A percentile compares a stretch with the other conserved stretches of the same genome.
Conservation (phyloP, 2,888 invertebrate genomes). For the Pollenia labialis region DNA sequence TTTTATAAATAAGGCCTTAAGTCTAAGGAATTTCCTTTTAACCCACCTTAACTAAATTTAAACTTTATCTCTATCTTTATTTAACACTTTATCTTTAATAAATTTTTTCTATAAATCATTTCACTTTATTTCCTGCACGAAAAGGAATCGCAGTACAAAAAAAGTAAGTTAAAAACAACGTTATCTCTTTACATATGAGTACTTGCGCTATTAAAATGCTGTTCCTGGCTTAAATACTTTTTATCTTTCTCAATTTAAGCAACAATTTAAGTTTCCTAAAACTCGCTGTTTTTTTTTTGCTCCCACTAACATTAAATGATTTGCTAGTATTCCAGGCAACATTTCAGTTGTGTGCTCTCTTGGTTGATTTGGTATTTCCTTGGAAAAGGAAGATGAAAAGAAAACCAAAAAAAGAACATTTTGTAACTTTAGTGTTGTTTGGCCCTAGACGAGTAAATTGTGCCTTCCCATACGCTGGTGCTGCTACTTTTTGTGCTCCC, state of each 20-base stretch:
- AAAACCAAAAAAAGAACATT: neutral
- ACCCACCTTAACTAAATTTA: too few relatives aligned
- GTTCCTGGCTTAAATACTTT: neutral
- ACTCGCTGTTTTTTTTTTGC: neutral
- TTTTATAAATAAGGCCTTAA: too few relatives aligned
- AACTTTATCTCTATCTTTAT: too few relatives aligned
- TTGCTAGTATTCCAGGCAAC: neutral
- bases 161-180: constrained; percentile 28
- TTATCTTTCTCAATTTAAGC: neutral
- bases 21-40: too few relatives aligned
- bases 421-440: constrained; percentile 8
- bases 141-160: neutral
- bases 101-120: constrained; percentile 16
- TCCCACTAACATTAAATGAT: neutral
- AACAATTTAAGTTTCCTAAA: neutral
- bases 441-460: constrained; percentile 7
- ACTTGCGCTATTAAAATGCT: constrained; percentile 20
- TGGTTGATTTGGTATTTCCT: neutral
- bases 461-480: neutral
- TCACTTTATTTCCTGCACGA: neutral
- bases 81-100: neutral
- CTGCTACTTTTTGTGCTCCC: neutral
- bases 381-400: too few relatives aligned
- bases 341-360: neutral
- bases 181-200: constrained; percentile 15